phyloP scores from a whole-genome alignment of 2,797 vertebrate genomes.

The Darevskia nairensis region DNA sequence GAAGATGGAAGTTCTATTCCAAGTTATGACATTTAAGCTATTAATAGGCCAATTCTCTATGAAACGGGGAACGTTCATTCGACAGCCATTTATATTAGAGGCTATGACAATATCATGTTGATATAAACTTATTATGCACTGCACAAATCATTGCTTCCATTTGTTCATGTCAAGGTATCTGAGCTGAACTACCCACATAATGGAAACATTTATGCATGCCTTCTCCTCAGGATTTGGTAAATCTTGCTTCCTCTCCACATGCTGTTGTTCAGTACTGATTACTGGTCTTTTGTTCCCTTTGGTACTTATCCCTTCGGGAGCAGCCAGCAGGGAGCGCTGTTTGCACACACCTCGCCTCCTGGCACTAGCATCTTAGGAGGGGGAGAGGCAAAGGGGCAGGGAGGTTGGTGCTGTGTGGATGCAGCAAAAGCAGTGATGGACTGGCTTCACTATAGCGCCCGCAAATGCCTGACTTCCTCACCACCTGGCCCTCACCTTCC shows the following conservation, averaged over 20 bases:
- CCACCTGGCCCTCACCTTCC: too few species aligned
- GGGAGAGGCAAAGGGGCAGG: too few species aligned
- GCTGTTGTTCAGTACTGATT: background rate
- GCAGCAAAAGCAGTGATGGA: too few species aligned
- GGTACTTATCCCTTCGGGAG: too few species aligned
- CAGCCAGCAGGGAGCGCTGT: too few species aligned
- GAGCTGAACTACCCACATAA: background rate
- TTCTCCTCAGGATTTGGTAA: background rate
- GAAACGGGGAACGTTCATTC: background rate
- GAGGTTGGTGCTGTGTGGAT: too few species aligned
- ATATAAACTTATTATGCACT: background rate
- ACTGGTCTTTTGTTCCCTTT: background rate
- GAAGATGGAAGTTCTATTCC: background rate
- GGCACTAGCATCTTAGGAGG: too few species aligned
- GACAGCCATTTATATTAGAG: conserved; percentile 5
- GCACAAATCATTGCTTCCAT: background rate
- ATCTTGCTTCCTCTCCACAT: background rate
- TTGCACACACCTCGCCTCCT: too few species aligned
- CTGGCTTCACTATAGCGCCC: too few species aligned
- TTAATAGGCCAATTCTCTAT: background rate
- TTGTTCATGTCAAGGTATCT: background rate
- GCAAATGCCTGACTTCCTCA: too few species aligned
- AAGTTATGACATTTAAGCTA: conserved; percentile 15
- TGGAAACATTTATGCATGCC: background rate
- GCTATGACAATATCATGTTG: background rate